Evolutionary conservation across 2,797 vertebrate species (phyloP).

Genomic region (Thunnus albacares): DNA sequence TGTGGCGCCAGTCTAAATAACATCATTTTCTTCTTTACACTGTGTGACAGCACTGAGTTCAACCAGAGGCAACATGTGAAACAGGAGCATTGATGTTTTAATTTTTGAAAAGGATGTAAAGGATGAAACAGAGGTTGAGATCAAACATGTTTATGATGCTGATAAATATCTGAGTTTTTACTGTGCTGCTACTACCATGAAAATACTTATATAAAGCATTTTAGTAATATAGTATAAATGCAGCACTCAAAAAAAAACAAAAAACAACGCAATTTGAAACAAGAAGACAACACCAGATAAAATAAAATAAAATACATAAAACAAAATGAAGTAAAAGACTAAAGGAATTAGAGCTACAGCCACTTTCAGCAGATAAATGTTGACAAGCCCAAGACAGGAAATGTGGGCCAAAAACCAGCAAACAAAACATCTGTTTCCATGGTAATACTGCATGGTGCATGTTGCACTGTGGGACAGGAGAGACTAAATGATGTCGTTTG

Average conservation of each 20-base stretch:
- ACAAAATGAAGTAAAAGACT: conserved; percentile 33
- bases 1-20: conserved; percentile 2
- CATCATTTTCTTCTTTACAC: conserved; percentile 23
- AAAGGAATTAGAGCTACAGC: conserved; percentile 5
- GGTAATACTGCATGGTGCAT: conserved; percentile 15
- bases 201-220: background rate
- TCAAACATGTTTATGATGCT: background rate
- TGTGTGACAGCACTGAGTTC: conserved; percentile 11
- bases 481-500: conserved; percentile 52
- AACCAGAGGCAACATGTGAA: conserved; percentile 28
- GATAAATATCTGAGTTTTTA: background rate
- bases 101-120: too few species aligned
- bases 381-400: conserved; percentile 19
- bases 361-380: conserved; percentile 33
- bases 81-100: background rate
- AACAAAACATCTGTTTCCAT: conserved; percentile 41
- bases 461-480: conserved; percentile 21
- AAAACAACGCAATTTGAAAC: background rate
- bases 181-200: too few species aligned
- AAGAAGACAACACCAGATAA: conserved; percentile 1
- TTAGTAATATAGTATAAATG: background rate
- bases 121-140: conserved; percentile 1
- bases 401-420: conserved; percentile 31
- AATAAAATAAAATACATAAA: conserved; percentile 26
- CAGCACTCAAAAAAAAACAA: background rate